Base-by-base conservation (phyloP, 92 coral and sea anemone genomes). In the Chrysogorgia sp. region DNA sequence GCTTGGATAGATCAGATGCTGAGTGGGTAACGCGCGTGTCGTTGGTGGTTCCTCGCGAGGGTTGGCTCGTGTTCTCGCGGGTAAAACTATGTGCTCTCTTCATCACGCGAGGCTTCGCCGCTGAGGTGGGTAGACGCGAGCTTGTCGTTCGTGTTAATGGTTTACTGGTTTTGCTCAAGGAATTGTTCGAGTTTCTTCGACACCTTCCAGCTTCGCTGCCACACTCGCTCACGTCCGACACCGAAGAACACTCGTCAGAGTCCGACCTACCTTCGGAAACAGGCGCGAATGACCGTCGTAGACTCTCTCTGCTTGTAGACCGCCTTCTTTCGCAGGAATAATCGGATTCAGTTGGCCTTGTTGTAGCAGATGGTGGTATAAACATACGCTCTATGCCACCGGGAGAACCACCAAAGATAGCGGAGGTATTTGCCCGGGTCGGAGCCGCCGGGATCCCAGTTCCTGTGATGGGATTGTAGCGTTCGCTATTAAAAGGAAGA, bases 211-310 rank as follows among this genome's bases (percentile, higher is more conserved):
- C 77, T 19, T 72, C 79, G 65, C 52, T 31, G 7, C 79, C 31
- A 32, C 79, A 72, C 64, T 72, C 79, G 33, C 79, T 72, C 29
- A 52, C 17, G 65, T 72, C 79, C 1, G 79, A 72, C 1, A 72
- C 55, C 79, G 79, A 72, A 12, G 79, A 72, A 72, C 61, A 52
- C 79, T 72, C 64, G 79, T 72, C 79, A 37, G 79, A 72, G n/a
- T 72, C 64, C 64, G 52, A 49, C 37, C 1, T 30, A 34, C 49
- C 28, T 72, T 72, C 65, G 79, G 64, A 40, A 32, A 29, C 50
- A 15, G 79, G 33, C 65, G 79, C 2, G 22, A 72, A 34, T 32
- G 79, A 72, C 34, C 79, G 79, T 52, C 79, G 79, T 72, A 72
- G 34, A 72, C 79, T 72, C 55, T 72, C 79, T 53, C 79, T 13